Evolutionary conservation across 2,888 invertebrate species (phyloP), one percentile per base, ranked within the genome.

Genomic region (Dolichomitus sp.): DNA sequence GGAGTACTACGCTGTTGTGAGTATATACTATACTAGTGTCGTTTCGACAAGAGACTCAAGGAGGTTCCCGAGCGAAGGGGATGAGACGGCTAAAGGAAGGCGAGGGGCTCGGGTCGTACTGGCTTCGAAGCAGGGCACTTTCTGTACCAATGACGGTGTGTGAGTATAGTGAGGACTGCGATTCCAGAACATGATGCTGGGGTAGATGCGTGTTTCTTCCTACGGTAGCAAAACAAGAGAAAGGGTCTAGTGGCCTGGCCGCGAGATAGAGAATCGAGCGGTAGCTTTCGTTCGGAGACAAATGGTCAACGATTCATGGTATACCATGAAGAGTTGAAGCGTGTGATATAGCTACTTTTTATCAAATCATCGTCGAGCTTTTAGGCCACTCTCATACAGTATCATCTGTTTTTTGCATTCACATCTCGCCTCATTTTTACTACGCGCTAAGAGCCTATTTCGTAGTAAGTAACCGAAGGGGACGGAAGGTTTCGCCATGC

Each of bases 251-350:
- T 50, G 17, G 11, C 23, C n/a, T 12, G 42, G 27, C 1, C 1
- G 42, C 57, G 19, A 11, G 42, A 40, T 70, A 3, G 42, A 27
- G 12, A 57, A 37, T 14, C 52, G 19, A 57, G 30, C 17, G 42
- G 6, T 12, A 19, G 17, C 6, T 6, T 4, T 1, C n/a, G 7
- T 33, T 33, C 33, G 11, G 57, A 27, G 57, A 70, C 57, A 70
- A 70, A 70, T 70, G 57, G 70, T 70, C 42, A 57, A 70, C 57
- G 70, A 70, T 70, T 40, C 70, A 57, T 70, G 57, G 57, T 70
- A 42, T 57, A 57, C 11, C 42, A n/a, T 37, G 37, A 40, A 19
- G 45, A 48, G 33, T 4, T 23, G 54, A 30, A 37, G 69, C 52
- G 52, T 52, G 40, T 40, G 69, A 17, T 37, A 37, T 40, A n/a